A percentile compares a stretch with the other conserved stretches of the same genome.
Evolutionary conservation across 2,888 invertebrate genomes (phyloP).

Genomic region (Bugulina stolonifera): DNA sequence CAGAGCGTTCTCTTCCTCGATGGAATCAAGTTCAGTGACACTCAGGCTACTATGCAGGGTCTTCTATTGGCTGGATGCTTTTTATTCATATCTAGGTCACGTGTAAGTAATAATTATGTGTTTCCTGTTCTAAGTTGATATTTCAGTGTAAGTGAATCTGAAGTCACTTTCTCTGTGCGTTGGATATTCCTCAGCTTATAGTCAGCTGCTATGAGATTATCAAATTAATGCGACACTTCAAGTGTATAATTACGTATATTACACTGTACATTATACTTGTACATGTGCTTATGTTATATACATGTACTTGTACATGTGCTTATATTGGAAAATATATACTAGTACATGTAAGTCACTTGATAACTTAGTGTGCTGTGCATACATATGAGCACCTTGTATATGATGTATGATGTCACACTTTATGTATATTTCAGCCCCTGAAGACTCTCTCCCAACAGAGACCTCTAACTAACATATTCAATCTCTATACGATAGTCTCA

Average conservation of each 20-base stretch:
- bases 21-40: constrained; percentile 94
- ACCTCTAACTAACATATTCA: constrained; percentile 96
- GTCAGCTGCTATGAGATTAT: background rate
- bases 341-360: too few relatives aligned
- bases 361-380: too few relatives aligned
- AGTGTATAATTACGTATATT: too few relatives aligned
- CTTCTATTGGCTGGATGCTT: constrained; percentile 92
- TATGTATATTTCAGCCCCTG: constrained; percentile 73
- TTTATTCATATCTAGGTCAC: constrained; percentile 93
- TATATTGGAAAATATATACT: too few relatives aligned
- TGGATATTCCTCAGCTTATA: background rate
- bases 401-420: too few relatives aligned
- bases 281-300: too few relatives aligned
- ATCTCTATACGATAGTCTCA: constrained; percentile 90
- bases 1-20: constrained; percentile 96
- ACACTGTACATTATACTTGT: too few relatives aligned
- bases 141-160: too few relatives aligned
- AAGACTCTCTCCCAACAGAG: constrained; percentile 85
- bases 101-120: constrained; percentile 65
- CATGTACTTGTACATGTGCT: too few relatives aligned
- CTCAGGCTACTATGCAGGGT: constrained; percentile 95
- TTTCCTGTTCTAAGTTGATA: too few relatives aligned
- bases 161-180: background rate
- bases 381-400: too few relatives aligned
- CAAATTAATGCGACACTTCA: too few relatives aligned